These are phyloP conservation scores for Amiota mariae DNA, from an alignment of 2,888 invertebrate genomes.

Conservation along the genomic window DNA sequence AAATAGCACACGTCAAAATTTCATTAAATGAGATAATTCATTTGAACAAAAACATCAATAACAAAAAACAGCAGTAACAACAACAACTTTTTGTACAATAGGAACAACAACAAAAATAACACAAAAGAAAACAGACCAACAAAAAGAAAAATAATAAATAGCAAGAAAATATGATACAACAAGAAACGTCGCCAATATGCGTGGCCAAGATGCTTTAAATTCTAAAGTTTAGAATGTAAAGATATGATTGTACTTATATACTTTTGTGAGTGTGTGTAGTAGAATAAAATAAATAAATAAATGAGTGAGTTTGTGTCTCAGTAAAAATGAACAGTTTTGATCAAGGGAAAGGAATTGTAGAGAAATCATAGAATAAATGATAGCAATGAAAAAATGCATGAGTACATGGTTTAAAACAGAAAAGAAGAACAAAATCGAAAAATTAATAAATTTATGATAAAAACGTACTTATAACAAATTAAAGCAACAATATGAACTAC, in stretches of 20 bases:
- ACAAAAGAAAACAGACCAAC: constrained; percentile 1
- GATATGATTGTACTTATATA: constrained; percentile 7
- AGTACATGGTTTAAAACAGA: too few relatives aligned
- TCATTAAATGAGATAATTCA: constrained; percentile 44
- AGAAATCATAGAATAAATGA: too few relatives aligned
- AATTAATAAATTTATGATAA: too few relatives aligned
- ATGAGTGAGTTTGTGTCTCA: neutral
- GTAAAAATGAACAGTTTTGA: constrained; percentile 33
- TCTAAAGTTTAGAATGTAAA: too few relatives aligned
- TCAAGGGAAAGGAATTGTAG: neutral
- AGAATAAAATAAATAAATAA: neutral
- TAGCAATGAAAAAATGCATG: too few relatives aligned
- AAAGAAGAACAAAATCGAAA: too few relatives aligned
- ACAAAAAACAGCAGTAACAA: constrained; percentile 31
- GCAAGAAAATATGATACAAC: neutral
- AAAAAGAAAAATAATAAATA: constrained; percentile 3
- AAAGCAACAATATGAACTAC: too few relatives aligned
- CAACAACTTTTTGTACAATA: too few relatives aligned
- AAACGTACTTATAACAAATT: too few relatives aligned
- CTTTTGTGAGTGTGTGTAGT: neutral
- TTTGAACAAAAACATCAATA: constrained; percentile 37
- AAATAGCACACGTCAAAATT: constrained; percentile 19
- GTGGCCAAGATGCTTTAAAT: neutral
- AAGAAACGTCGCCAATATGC: constrained; percentile 1
- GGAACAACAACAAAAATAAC: neutral